Percentiles rank a stretch among this genome's conserved stretches.
These are phyloP conservation scores for Corythaeola cristata DNA, from an alignment of 2,113 vertebrate genomes.

Conservation along the genomic window DNA sequence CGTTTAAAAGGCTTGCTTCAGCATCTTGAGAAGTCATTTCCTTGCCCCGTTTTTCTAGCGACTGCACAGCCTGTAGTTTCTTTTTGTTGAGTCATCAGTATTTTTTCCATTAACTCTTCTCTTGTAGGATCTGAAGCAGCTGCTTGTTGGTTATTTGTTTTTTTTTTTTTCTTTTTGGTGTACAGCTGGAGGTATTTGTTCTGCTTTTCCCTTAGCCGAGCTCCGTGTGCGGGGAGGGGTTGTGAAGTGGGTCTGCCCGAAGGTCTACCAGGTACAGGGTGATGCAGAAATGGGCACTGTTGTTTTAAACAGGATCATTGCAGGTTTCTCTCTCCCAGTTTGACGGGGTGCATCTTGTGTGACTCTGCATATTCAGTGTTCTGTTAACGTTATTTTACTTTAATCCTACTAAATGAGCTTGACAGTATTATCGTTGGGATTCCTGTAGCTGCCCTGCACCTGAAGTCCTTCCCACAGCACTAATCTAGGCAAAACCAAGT, in stretches of 20 bases:
- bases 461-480: neutral
- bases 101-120: neutral
- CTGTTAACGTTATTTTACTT: neutral
- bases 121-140: neutral
- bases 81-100: neutral
- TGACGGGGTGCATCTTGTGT: neutral
- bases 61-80: neutral
- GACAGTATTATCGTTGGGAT: neutral
- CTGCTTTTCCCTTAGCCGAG: neutral
- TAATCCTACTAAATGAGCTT: neutral
- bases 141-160: neutral
- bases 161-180: neutral
- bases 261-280: neutral
- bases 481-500: neutral
- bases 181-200: neutral
- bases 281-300: neutral
- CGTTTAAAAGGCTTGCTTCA: neutral
- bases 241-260: neutral
- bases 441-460: neutral
- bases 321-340: neutral
- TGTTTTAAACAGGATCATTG: neutral
- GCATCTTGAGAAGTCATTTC: neutral
- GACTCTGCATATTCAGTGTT: neutral
- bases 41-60: neutral
- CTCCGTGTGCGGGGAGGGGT: neutral